Percentiles rank a stretch among this genome's conserved stretches.
These are phyloP conservation scores for Nesogale talazaci DNA, from an alignment of 2,113 vertebrate genomes.

Conservation along the genomic window DNA sequence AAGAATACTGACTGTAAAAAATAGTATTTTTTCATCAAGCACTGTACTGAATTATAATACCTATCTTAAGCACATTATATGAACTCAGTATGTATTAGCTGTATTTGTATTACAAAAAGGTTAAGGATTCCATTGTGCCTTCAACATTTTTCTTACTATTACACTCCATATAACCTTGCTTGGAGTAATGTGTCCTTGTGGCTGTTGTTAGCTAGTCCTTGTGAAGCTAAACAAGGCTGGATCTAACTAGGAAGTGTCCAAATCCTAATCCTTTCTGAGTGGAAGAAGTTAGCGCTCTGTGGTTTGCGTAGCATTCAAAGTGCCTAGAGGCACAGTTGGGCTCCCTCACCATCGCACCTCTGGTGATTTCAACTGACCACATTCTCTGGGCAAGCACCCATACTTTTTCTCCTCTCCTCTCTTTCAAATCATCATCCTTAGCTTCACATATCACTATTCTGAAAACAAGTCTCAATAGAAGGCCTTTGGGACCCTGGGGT, in stretches of 20 bases:
- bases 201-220: neutral
- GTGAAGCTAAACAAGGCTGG: neutral
- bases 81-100: neutral
- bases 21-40: conserved; percentile 17
- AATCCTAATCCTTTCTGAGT: neutral
- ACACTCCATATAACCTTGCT: neutral
- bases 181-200: neutral
- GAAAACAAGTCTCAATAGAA: conserved; percentile 30
- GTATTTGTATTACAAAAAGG: conserved; percentile 19
- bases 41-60: conserved; percentile 11
- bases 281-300: neutral
- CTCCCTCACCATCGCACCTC: neutral
- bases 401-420: neutral
- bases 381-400: neutral
- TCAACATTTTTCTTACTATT: neutral
- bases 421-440: conserved; percentile 36
- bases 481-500: neutral
- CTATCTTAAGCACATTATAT: neutral
- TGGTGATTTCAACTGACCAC: neutral
- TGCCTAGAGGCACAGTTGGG: neutral
- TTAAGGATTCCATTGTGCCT: neutral
- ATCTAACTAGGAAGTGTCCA: neutral
- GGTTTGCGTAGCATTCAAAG: neutral
- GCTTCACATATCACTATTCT: conserved; percentile 5
- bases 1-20: conserved; percentile 30